Evolutionary conservation across 2,888 invertebrate genomes (phyloP).

Genomic region (Altica lythri): DNA sequence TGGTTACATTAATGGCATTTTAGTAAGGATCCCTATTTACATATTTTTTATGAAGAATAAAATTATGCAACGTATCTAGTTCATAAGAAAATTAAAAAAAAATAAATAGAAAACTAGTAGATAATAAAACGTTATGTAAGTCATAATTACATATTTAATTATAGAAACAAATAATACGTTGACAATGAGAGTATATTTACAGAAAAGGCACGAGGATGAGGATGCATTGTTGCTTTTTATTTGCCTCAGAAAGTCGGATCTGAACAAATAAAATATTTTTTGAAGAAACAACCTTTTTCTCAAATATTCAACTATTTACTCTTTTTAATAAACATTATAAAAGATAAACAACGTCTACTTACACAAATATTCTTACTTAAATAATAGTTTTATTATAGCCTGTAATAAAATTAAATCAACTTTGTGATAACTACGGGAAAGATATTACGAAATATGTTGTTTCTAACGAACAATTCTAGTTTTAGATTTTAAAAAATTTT

Average conservation of each 20-base stretch:
- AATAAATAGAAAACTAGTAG: no score
- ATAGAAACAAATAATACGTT: conserved; percentile 38
- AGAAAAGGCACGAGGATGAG: conserved; percentile 43
- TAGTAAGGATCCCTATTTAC: no score
- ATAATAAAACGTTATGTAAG: conserved; percentile 36
- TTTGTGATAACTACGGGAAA: conserved; percentile 25
- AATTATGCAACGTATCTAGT: no score
- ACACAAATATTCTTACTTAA: conserved; percentile 37
- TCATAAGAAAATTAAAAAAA: no score
- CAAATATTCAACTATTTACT: conserved; percentile 46
- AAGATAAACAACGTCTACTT: conserved; percentile 40
- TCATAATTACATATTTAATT: conserved; percentile 42
- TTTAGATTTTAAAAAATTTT: no score
- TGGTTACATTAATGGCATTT: no score
- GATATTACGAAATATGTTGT: conserved; percentile 5
- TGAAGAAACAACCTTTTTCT: conserved; percentile 43
- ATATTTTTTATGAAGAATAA: no score
- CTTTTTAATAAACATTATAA: conserved; percentile 49
- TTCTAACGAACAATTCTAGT: no score
- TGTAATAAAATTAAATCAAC: conserved; percentile 29
- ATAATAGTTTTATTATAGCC: conserved; percentile 33
- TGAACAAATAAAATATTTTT: conserved; percentile 41
- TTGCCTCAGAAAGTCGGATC: conserved; percentile 40
- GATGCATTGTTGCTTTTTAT: conserved; percentile 43
- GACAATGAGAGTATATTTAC: conserved; percentile 42